phyloP scores from a whole-genome alignment of 1,140 invertebrate species.

The Polyergus mexicanus region DNA sequence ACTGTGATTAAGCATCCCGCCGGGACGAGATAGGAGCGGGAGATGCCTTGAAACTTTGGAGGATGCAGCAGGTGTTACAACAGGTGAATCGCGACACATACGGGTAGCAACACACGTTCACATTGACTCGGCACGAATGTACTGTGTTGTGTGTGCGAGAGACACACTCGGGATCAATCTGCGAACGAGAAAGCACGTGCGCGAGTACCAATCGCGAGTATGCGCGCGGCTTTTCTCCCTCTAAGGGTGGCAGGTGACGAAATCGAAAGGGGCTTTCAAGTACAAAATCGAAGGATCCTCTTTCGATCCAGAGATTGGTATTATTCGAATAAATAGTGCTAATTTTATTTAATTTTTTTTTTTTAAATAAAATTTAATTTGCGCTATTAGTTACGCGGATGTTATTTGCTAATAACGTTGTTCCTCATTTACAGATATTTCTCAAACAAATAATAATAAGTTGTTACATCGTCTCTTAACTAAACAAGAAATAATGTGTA shows the following conservation, averaged over 20 bases:
- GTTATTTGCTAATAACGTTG: not conserved
- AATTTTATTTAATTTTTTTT: not conserved
- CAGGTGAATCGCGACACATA: constrained; percentile 31
- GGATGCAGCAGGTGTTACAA: constrained; percentile 67
- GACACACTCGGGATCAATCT: constrained; percentile 69
- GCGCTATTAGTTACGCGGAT: not conserved
- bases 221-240: constrained; percentile 50
- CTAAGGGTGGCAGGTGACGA: not conserved
- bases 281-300: not conserved
- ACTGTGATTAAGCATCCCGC: not conserved
- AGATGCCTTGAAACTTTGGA: not conserved
- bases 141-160: constrained; percentile 52
- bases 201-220: constrained; percentile 54
- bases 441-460: not conserved
- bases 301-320: not conserved
- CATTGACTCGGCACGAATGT: constrained; percentile 30
- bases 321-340: not conserved
- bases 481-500: not conserved
- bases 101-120: constrained; percentile 1
- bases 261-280: not conserved
- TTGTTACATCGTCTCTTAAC: not conserved
- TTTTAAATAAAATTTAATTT: not conserved
- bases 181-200: constrained; percentile 42
- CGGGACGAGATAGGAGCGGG: constrained; percentile 45
- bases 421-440: not conserved